Percentiles rank a stretch among this genome's conserved stretches.
Evolutionary conservation across 2,113 vertebrate genomes (phyloP).

Genomic region (Ictalurus punctatus): DNA sequence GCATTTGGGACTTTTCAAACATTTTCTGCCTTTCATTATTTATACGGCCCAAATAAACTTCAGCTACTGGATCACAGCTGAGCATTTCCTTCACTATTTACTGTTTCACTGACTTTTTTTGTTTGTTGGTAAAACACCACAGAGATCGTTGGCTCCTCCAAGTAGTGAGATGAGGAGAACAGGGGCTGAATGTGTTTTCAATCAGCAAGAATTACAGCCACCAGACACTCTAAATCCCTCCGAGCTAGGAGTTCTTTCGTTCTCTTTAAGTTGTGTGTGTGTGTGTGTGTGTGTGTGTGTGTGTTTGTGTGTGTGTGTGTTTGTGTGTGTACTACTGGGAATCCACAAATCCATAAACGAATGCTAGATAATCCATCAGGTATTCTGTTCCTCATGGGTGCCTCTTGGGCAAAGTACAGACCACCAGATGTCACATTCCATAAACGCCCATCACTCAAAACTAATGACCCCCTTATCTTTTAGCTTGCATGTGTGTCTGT

Average conservation of each 20-base stretch:
- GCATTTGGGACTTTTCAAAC: conserved; percentile 2
- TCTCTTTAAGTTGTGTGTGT: not conserved
- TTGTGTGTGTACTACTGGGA: conserved; percentile 47
- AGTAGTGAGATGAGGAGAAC: conserved; percentile 34
- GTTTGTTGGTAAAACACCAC: not conserved
- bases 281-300: conserved; percentile 7
- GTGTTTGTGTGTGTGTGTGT: conserved; percentile 27
- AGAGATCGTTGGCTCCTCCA: conserved; percentile 15
- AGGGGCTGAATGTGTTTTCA: conserved; percentile 35
- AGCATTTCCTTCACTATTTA: conserved; percentile 15
- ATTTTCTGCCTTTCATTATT: conserved; percentile 8
- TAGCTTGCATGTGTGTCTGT: conserved; percentile 23
- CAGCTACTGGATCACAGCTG: not conserved
- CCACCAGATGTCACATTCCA: conserved; percentile 51
- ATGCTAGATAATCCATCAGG: not conserved
- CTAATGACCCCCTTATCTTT: conserved; percentile 24
- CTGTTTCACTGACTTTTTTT: not conserved
- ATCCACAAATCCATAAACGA: conserved; percentile 46
- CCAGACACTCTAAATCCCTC: conserved; percentile 48
- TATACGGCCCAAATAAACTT: not conserved
- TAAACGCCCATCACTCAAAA: conserved; percentile 46
- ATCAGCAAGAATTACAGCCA: conserved; percentile 15
- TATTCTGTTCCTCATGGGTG: not conserved
- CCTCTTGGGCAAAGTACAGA: conserved; percentile 18
- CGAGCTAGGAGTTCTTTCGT: conserved; percentile 48